phyloP scores from a whole-genome alignment of 2,797 vertebrate species.

The Dipus sagitta region DNA sequence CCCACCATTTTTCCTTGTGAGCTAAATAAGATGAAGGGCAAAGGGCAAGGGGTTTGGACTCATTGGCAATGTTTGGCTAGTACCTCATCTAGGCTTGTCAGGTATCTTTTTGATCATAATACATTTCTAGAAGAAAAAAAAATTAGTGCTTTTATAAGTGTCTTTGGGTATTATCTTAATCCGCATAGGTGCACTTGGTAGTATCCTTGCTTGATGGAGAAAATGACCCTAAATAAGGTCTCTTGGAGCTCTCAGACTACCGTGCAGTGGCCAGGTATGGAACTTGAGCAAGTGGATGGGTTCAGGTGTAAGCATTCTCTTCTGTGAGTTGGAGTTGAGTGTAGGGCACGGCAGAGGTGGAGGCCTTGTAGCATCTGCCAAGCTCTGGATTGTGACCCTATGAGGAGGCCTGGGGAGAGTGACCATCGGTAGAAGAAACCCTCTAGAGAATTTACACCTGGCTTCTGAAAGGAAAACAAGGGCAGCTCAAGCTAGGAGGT shows the following conservation, averaged over 20 bases:
- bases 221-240: fast-evolving
- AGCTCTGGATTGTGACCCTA: neutral
- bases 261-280: no score
- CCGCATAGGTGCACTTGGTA: fast-evolving
- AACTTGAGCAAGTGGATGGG: fast-evolving
- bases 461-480: neutral
- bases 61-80: neutral
- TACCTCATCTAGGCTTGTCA: fast-evolving
- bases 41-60: neutral
- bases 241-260: neutral
- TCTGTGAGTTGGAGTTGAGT: neutral
- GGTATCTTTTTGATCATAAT: neutral
- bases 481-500: fast-evolving
- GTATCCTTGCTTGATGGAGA: fast-evolving
- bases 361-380: fast-evolving
- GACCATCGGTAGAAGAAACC: neutral
- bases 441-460: neutral
- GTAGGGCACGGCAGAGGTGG: fast-evolving
- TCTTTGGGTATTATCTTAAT: no score
- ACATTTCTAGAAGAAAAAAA: neutral
- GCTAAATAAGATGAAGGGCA: neutral
- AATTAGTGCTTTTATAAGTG: neutral
- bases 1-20: neutral
- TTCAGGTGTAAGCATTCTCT: neutral
- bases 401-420: neutral